phyloP scores from a whole-genome alignment of 2,888 invertebrate genomes.

The Trissolcus japonicus region DNA sequence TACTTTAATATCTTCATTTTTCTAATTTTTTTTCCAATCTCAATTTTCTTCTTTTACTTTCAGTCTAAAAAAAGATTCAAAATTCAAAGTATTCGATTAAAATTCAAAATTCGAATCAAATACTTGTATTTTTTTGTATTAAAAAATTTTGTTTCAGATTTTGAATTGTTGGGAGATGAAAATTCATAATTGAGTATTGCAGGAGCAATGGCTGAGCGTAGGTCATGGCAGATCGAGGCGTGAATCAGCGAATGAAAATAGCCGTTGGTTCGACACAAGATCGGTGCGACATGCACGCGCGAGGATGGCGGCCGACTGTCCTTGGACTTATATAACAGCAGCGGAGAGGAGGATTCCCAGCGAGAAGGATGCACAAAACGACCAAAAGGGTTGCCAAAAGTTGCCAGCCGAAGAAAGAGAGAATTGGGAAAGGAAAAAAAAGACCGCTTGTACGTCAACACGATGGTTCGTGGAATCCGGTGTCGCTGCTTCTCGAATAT shows the following conservation, averaged over 20 bases:
- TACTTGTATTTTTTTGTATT: no score
- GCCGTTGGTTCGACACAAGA: conserved; percentile 23
- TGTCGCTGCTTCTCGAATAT: conserved; percentile 41
- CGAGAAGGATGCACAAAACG: conserved; percentile 8
- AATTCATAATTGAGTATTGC: background rate
- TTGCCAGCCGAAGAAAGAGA: conserved; percentile 1
- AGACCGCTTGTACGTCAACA: conserved; percentile 11
- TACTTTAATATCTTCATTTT: background rate
- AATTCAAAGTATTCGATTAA: no score
- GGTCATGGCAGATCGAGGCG: conserved; percentile 43
- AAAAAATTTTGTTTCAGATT: no score
- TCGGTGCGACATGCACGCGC: conserved; percentile 43
- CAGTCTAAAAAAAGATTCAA: conserved; percentile 20
- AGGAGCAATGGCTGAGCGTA: conserved; percentile 17
- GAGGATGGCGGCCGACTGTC: conserved; percentile 56
- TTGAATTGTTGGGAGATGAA: background rate
- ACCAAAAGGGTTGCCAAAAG: conserved; percentile 48
- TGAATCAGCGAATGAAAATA: conserved; percentile 53
- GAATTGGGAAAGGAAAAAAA: background rate
- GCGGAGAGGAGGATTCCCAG: conserved; percentile 47
- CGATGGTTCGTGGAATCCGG: conserved; percentile 40
- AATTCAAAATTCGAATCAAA: no score
- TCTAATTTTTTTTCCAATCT: background rate
- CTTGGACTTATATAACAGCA: conserved; percentile 69
- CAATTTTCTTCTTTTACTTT: conserved; percentile 1